These are phyloP conservation scores for Heliothis peltigera DNA, from an alignment of 2,888 invertebrate species.

Conservation along the genomic window DNA sequence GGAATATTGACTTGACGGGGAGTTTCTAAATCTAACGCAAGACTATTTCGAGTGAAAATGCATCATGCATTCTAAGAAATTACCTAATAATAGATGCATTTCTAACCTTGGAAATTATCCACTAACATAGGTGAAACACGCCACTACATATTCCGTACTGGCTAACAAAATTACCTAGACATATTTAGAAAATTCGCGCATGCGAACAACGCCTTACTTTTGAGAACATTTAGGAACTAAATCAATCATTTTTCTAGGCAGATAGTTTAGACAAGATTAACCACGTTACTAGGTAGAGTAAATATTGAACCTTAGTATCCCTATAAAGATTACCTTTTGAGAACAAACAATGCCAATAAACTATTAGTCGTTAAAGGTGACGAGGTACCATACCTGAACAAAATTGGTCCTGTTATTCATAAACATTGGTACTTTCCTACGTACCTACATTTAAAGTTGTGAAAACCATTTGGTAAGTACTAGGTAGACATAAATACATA, in stretches of 20 bases:
- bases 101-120: neutral
- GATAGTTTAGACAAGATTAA: slow-evolving; percentile 17
- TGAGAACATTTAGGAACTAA: slow-evolving; percentile 9
- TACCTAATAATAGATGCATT: slow-evolving; percentile 14
- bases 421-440: neutral
- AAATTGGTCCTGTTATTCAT: too few relatives aligned
- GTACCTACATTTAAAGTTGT: too few relatives aligned
- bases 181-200: neutral
- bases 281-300: neutral
- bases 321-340: slow-evolving; percentile 1
- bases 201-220: slow-evolving; percentile 39
- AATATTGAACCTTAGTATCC: slow-evolving; percentile 24
- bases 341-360: neutral
- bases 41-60: neutral
- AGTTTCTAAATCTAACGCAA: too few relatives aligned
- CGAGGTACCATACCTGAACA: too few relatives aligned
- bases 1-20: too few relatives aligned
- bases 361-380: neutral
- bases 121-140: too few relatives aligned
- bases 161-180: neutral
- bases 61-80: neutral
- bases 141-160: too few relatives aligned
- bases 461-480: neutral
- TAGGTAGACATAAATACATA: too few relatives aligned
- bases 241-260: slow-evolving; percentile 45